Base-by-base conservation (phyloP, 1,140 invertebrate genomes). In the Drosophila biarmipes region DNA sequence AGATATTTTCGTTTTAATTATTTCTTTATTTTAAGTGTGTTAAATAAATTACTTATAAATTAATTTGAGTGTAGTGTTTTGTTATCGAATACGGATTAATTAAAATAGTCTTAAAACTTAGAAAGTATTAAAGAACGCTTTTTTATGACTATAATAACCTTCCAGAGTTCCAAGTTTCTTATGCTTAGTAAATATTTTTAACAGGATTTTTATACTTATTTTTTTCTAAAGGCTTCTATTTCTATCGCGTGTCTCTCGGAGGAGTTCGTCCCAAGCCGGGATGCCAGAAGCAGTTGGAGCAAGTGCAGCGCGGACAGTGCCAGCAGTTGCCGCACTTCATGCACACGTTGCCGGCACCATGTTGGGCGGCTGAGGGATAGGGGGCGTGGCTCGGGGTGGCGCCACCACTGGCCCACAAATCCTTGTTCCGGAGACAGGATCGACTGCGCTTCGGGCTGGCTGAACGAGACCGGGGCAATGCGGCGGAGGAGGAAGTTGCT, bases 211-310 rank as follows among this genome's bases (percentile, higher is more conserved):
- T 31, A 31, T 10, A 31, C 6, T 10, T 7, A 31, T 10, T 24
- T 5, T 3, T 4, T 8, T 31, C n/a, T 10, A 31, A 1, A 2
- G 8, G 10, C 8, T 10, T 31, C 8, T 10, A 0, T 19, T 42
- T 31, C 24, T 46, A 19, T 57, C 57, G 15, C 34, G 8, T 38
- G 12, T 71, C 66, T 11, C 31, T 61, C 12, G 53, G 51, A 19
- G 38, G 24, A 14, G 21, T 12, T 15, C 63, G 57, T 29, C 21
- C 19, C 34, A 73, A n/a, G 10, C 68, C 57, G 6, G 71, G 35
- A 69, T 71, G 73, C 49, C 77, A 80, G 15, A 49, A 72, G 72
- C 54, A 84, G 51, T 79, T 62, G n/a, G 80, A 63, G 58, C 58
- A 66, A 38, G 15, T 66, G 46, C 80, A 84, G 31, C 61, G 54